Evolutionary conservation across 2,888 invertebrate species (phyloP).

Genomic region (Dicycla oo): DNA sequence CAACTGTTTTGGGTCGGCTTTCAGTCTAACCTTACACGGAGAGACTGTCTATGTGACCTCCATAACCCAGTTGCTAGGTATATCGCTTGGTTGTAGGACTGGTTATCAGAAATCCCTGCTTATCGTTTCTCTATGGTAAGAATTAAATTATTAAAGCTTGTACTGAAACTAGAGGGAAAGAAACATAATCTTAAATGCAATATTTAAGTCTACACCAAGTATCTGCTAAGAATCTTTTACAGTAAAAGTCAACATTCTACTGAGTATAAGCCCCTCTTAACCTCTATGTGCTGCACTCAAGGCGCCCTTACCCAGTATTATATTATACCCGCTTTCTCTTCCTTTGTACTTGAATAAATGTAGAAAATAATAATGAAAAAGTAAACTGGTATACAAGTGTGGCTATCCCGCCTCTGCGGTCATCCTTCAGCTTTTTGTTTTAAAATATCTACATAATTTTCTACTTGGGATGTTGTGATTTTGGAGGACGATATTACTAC

Average conservation of each 20-base stretch:
- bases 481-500: slow-evolving; percentile 8
- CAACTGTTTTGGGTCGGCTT: background rate
- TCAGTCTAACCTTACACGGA: background rate
- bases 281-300: slow-evolving; percentile 31
- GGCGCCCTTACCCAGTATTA: slow-evolving; percentile 23
- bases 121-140: background rate
- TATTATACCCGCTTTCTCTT: background rate
- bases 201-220: slow-evolving; percentile 23
- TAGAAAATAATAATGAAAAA: background rate
- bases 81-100: background rate
- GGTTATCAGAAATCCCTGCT: background rate
- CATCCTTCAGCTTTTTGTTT: slow-evolving; percentile 45
- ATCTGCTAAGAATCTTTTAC: slow-evolving; percentile 34
- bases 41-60: background rate
- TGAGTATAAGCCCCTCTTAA: slow-evolving; percentile 22
- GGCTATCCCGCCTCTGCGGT: slow-evolving; percentile 13
- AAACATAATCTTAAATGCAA: background rate
- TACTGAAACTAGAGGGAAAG: background rate
- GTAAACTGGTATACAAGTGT: slow-evolving; percentile 1
- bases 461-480: slow-evolving; percentile 11
- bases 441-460: slow-evolving; percentile 49
- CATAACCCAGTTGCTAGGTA: background rate
- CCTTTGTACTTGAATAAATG: background rate
- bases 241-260: slow-evolving; percentile 34
- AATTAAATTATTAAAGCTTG: background rate